These are phyloP conservation scores for Enhydra lutris DNA, from an alignment of 2,113 vertebrate species.

Conservation along the genomic window DNA sequence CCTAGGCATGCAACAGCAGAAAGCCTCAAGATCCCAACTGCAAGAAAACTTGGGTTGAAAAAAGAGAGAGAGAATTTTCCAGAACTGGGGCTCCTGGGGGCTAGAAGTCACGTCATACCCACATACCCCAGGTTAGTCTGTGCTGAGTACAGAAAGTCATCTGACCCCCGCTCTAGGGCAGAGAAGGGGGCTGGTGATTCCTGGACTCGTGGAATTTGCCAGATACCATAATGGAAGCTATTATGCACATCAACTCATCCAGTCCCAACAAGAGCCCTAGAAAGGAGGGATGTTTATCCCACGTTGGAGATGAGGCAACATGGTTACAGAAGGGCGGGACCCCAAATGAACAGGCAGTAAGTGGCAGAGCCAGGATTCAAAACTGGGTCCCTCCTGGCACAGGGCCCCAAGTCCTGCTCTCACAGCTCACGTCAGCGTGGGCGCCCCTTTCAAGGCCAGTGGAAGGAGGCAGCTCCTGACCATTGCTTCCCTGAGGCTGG, in stretches of 20 bases:
- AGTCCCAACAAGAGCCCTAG: neutral
- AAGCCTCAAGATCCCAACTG: neutral
- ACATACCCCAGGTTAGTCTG: neutral
- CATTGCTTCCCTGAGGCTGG: neutral
- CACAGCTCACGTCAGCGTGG: rapidly evolving
- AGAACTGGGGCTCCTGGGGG: neutral
- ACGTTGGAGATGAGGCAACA: rapidly evolving
- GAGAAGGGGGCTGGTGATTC: neutral
- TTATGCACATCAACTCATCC: neutral
- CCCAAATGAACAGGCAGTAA: neutral
- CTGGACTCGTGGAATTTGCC: neutral
- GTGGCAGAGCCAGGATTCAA: neutral
- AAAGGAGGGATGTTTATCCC: neutral
- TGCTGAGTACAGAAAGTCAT: neutral
- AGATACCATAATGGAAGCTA: neutral
- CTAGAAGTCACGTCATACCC: neutral
- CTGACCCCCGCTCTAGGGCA: neutral
- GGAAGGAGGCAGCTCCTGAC: neutral
- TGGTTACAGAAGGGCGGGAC: neutral
- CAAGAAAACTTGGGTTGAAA: neutral
- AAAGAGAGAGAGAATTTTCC: neutral
- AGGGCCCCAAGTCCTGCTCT: neutral
- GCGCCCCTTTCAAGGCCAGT: neutral
- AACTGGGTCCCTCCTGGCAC: neutral
- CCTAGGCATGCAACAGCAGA: neutral